Evolutionary conservation across 2,113 vertebrate species (phyloP).

Genomic region (Candoia aspera): DNA sequence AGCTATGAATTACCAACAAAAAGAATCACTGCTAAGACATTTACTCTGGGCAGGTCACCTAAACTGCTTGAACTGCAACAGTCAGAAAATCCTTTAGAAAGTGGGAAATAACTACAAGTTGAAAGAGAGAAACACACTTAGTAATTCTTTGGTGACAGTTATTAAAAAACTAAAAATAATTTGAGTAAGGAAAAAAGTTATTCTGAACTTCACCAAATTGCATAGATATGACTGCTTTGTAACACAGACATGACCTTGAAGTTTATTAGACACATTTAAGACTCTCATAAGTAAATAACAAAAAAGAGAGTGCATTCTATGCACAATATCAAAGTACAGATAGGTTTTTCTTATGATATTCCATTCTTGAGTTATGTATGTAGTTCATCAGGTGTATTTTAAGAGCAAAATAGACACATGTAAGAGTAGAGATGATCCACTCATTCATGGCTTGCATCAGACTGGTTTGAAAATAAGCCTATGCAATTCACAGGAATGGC

Average conservation of each 20-base stretch:
- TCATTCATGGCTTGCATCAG: neutral
- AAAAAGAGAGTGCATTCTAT: neutral
- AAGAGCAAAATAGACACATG: neutral
- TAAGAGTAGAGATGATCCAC: neutral
- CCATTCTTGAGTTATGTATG: neutral
- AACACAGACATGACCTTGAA: conserved; percentile 39
- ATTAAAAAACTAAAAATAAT: conserved; percentile 46
- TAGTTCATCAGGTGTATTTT: neutral
- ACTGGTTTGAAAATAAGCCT: neutral
- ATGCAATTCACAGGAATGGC: neutral
- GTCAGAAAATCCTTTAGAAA: conserved; percentile 34
- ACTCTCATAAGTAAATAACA: neutral
- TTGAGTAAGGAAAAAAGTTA: conserved; percentile 20
- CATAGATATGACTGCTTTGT: conserved; percentile 13
- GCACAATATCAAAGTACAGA: neutral
- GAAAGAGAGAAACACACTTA: conserved; percentile 43
- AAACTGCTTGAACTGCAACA: conserved; percentile 57
- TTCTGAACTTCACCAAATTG: conserved; percentile 27
- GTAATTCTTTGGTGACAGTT: conserved; percentile 34
- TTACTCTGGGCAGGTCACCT: conserved; percentile 59
- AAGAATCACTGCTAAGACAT: conserved; percentile 58
- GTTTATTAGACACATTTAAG: conserved; percentile 3
- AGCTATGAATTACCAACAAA: conserved; percentile 68
- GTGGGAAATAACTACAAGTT: conserved; percentile 32
- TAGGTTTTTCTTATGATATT: neutral